Evolutionary conservation across 2,888 invertebrate species (phyloP), one percentile per base, ranked within the genome.

Genomic region (Phlogophora meticulosa): DNA sequence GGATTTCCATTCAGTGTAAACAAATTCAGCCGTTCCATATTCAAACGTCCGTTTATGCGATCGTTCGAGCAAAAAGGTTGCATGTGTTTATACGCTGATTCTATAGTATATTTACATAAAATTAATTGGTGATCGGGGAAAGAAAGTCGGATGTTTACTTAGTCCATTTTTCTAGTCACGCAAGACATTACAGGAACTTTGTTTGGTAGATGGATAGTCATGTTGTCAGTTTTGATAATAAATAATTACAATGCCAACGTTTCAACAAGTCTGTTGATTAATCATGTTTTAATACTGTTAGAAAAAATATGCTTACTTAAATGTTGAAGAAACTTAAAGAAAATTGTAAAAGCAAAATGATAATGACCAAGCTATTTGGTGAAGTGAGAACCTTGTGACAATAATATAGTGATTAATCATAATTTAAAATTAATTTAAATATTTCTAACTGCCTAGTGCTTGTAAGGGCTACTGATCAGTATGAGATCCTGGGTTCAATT

Each of bases 121-220:
- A 73, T 46, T 74, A 59, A 66, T 56, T 45, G n/a, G 20, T 20
- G 22, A 34, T 74, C 58, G 34, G 7, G 11, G 34, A 77, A 60
- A 73, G 78, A 74, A 78, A 78, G 74, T 73, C 45, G 58, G 59
- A 74, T 78, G 45, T 57, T 56, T 73, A 43, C 55, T 10, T 43
- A 56, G 11, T 38, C 34, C 0, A 43, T 48, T 55, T 58, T 73
- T 34, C 5, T 24, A 40, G 43, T 52, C 74, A 74, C 52, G 66
- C 67, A 13, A 74, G 34, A 51, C 72, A 2, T 61, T 20, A 0
- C n/a, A 45, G 46, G 56, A 56, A 70, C 36, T 49, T 36, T 24
- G 34, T 46, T 49, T 52, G n/a, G 2, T 5, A 34, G 5, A 38
- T 52, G 15, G 7, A 36, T 48, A 4, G 20, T 2, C 4, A 15